Evolutionary conservation across 2,797 vertebrate genomes (phyloP), one percentile per base, ranked within the genome.

Genomic region (Glyptemys insculpta): DNA sequence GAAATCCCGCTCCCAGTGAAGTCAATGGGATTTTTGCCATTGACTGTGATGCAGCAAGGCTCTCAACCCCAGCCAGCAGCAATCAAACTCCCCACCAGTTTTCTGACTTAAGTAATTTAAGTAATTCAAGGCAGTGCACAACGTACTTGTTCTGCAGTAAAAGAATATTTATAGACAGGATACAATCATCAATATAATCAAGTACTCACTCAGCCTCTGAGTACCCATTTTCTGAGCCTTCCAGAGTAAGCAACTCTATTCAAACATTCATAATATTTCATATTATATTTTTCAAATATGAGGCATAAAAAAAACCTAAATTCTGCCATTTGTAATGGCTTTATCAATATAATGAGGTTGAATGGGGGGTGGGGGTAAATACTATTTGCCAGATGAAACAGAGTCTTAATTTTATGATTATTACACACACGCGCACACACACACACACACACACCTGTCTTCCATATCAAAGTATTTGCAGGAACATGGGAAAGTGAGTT

Each of bases 141-240:
- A 76, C 47, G 23, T 79, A 90, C 93, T 52, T 68, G 65, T 41
- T 86, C 87, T 85, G 94, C 92, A 86, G 91, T 83, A 88, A 1
- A 88, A 90, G 52, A 79, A 90, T 95, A 93, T 87, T 97, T 59
- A 74, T 3, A 79, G 89, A 95, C 88, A 97, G 92, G 91, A 2
- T 80, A 80, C 83, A 95, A 95, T 94, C 92, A 93, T 41, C 50
- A 88, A 90, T 86, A 19, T 85, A 85, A 91, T 93, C 93, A 83
- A 96, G 87, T 88, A 96, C 59, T 86, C 95, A 91, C 83, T 95
- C 94, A 95, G 95, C 25, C 93, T 96, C 88, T 94, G 91, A 95
- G 97, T 92, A 95, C 89, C 29, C 80, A 90, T 79, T 76, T 79
- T 97, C 57, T 93, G 76, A 72, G 10, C 65, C 76, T 95, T 88